Conservation (phyloP, 2,113 vertebrate species). For the Scomber japonicus region DNA sequence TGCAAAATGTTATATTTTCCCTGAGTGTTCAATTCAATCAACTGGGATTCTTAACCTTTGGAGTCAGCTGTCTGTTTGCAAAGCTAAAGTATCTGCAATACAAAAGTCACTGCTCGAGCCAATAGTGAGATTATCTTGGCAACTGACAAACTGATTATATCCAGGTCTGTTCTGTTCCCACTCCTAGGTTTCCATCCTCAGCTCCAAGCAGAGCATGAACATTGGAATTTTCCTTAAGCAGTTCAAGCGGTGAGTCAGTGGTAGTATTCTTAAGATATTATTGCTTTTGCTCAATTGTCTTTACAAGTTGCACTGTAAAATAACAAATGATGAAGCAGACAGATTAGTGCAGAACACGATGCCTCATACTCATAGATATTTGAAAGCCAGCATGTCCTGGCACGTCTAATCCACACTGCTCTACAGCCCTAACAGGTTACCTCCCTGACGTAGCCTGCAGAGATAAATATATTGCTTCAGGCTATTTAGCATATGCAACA, state of each 20-base stretch:
- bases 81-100: constrained; percentile 19
- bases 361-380: constrained; percentile 5
- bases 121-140: constrained; percentile 36
- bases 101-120: constrained; percentile 13
- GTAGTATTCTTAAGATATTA: constrained; percentile 26
- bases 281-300: constrained; percentile 27
- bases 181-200: constrained; percentile 84
- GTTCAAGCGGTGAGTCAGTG: constrained; percentile 86
- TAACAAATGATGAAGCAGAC: constrained; percentile 21
- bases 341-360: constrained; percentile 1
- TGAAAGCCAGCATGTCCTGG: constrained; percentile 46
- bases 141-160: constrained; percentile 38
- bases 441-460: background rate
- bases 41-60: constrained; percentile 62
- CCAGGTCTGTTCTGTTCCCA: constrained; percentile 6
- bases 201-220: constrained; percentile 88
- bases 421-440: constrained; percentile 47
- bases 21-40: constrained; percentile 57
- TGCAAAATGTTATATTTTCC: constrained; percentile 39
- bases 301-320: background rate
- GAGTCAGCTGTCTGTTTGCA: constrained; percentile 44
- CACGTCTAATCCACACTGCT: constrained; percentile 52
- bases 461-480: constrained; percentile 38
- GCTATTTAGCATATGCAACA: constrained; percentile 14
- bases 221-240: constrained; percentile 89